A percentile compares a stretch with the other conserved stretches of the same genome.
These are phyloP conservation scores for Cyclina sinensis DNA, from an alignment of 1,140 invertebrate species.

Conservation along the genomic window DNA sequence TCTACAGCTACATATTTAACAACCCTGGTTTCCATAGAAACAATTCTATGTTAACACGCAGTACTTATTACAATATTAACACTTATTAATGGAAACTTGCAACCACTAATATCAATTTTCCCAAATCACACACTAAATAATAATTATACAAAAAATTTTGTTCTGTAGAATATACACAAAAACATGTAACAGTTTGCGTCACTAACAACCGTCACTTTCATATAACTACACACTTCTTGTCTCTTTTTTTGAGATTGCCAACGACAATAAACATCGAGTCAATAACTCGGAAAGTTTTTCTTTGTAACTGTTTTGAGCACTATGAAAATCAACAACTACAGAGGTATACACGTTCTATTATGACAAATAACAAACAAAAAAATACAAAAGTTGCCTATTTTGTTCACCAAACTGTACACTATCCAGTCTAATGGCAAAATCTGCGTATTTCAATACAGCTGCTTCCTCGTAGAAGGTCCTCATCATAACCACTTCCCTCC, in stretches of 20 bases:
- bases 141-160: slow-evolving; percentile 40
- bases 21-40: slow-evolving; percentile 58
- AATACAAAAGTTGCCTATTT: neutral
- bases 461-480: too few species aligned
- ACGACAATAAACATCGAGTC: neutral
- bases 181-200: neutral
- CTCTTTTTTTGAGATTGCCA: neutral
- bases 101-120: slow-evolving; percentile 38
- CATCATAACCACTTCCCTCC: neutral
- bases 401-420: neutral
- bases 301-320: slow-evolving; percentile 55
- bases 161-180: slow-evolving; percentile 26
- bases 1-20: slow-evolving; percentile 53
- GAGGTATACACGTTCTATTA: slow-evolving; percentile 53
- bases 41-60: slow-evolving; percentile 55
- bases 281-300: slow-evolving; percentile 1
- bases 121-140: slow-evolving; percentile 45
- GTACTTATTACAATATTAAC: slow-evolving; percentile 48
- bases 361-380: slow-evolving; percentile 45
- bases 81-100: slow-evolving; percentile 35
- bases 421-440: neutral
- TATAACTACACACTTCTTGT: neutral
- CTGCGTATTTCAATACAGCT: too few species aligned
- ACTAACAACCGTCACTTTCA: neutral
- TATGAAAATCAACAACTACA: slow-evolving; percentile 17